These are phyloP conservation scores for Zaprionus bogoriensis DNA, from an alignment of 2,888 invertebrate genomes.

Conservation along the genomic window DNA sequence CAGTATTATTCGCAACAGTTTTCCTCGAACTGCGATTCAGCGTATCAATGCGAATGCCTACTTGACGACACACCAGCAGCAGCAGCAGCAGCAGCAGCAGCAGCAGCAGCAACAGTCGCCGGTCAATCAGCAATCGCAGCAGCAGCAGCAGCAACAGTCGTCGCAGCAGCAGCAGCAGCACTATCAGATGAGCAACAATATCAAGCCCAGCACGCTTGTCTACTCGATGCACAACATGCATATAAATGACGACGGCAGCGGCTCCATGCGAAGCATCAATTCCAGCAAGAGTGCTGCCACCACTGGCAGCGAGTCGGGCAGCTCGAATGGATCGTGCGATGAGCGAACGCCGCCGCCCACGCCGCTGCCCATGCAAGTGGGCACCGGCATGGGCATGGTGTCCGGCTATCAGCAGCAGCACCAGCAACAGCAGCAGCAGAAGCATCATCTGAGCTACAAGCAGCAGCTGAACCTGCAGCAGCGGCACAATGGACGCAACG, in stretches of 20 bases:
- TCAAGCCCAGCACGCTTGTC: slow-evolving; percentile 59
- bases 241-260: slow-evolving; percentile 55
- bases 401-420: slow-evolving; percentile 42
- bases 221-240: slow-evolving; percentile 80
- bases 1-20: slow-evolving; percentile 82
- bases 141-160: slow-evolving; percentile 49
- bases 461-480: slow-evolving; percentile 79
- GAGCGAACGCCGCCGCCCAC: slow-evolving; percentile 82
- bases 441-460: slow-evolving; percentile 78
- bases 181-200: slow-evolving; percentile 74
- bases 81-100: slow-evolving; percentile 56
- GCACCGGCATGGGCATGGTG: slow-evolving; percentile 56
- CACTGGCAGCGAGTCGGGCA: slow-evolving; percentile 82
- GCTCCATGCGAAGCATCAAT: slow-evolving; percentile 65
- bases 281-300: slow-evolving; percentile 76
- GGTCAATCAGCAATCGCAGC: slow-evolving; percentile 55
- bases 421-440: slow-evolving; percentile 61
- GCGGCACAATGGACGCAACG: slow-evolving; percentile 80
- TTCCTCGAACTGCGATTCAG: slow-evolving; percentile 77
- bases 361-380: slow-evolving; percentile 60
- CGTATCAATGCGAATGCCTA: slow-evolving; percentile 79
- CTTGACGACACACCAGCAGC: slow-evolving; percentile 67
- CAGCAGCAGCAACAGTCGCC: slow-evolving; percentile 35
- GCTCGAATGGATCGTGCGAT: slow-evolving; percentile 82
- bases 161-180: slow-evolving; percentile 70